A percentile compares a stretch with the other conserved stretches of the same genome.
Evolutionary conservation across 2,888 invertebrate species (phyloP).

Genomic region (Hylaea fasciaria): DNA sequence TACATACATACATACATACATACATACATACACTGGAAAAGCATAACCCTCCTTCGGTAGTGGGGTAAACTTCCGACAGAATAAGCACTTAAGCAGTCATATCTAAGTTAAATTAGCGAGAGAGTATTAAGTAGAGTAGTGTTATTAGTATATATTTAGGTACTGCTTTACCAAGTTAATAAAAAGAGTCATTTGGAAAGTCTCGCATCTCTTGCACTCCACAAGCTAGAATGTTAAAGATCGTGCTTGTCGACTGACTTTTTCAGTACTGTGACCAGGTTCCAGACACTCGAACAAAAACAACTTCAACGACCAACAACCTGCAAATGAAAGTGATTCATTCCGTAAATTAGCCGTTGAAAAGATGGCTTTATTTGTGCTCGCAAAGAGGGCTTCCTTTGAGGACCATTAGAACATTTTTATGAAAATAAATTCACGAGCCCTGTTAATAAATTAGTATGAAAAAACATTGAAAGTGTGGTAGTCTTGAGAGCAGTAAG

Average conservation of each 20-base stretch:
- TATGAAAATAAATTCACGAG: constrained; percentile 47
- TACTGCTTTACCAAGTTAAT: no score
- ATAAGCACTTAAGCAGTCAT: no score
- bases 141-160: no score
- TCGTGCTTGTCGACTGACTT: constrained; percentile 1
- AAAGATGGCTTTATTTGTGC: constrained; percentile 63
- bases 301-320: constrained; percentile 50
- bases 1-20: no score
- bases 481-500: constrained; percentile 33
- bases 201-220: no score
- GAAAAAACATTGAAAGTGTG: constrained; percentile 37
- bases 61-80: no score
- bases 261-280: constrained; percentile 6
- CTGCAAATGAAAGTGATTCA: constrained; percentile 70
- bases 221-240: neutral
- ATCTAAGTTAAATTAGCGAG: no score
- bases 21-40: no score
- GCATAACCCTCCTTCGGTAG: no score
- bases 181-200: no score
- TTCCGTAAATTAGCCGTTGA: constrained; percentile 65
- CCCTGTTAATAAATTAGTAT: constrained; percentile 49
- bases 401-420: constrained; percentile 45
- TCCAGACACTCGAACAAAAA: constrained; percentile 49
- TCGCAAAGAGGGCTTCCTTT: constrained; percentile 34
- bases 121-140: no score